These are phyloP conservation scores for Novumbra hubbsi DNA, from an alignment of 2,797 vertebrate genomes.

Conservation along the genomic window DNA sequence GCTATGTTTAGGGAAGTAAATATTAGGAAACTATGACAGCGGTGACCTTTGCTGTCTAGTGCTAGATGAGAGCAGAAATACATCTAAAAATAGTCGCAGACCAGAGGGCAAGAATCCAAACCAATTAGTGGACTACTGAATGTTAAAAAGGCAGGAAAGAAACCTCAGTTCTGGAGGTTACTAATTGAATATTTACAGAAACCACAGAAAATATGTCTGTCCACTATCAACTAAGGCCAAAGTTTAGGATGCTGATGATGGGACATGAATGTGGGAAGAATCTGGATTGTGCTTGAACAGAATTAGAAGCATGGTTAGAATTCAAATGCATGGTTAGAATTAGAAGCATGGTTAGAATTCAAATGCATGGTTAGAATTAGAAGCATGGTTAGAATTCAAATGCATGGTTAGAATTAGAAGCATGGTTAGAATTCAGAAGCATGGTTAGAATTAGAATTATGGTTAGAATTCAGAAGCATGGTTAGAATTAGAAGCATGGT, in stretches of 20 bases:
- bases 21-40: conserved; percentile 51
- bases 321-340: no score
- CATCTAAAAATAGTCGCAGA: conserved; percentile 77
- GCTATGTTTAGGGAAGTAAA: conserved; percentile 69
- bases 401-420: neutral
- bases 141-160: conserved; percentile 73
- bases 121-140: conserved; percentile 53
- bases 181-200: conserved; percentile 86
- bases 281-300: conserved; percentile 17
- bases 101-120: conserved; percentile 71
- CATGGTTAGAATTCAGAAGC: neutral
- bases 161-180: conserved; percentile 69
- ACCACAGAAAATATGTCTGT: conserved; percentile 62
- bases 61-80: conserved; percentile 66
- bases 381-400: neutral
- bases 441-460: neutral
- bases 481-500: neutral
- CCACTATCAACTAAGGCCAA: conserved; percentile 58
- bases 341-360: neutral
- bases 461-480: neutral
- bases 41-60: conserved; percentile 58
- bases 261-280: conserved; percentile 14
- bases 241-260: conserved; percentile 41
- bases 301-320: conserved; percentile 11
- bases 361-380: neutral